Percentiles rank a stretch among this genome's conserved stretches.
phyloP scores from a whole-genome alignment of 2,888 invertebrate species.

The Tribolium freemani region DNA sequence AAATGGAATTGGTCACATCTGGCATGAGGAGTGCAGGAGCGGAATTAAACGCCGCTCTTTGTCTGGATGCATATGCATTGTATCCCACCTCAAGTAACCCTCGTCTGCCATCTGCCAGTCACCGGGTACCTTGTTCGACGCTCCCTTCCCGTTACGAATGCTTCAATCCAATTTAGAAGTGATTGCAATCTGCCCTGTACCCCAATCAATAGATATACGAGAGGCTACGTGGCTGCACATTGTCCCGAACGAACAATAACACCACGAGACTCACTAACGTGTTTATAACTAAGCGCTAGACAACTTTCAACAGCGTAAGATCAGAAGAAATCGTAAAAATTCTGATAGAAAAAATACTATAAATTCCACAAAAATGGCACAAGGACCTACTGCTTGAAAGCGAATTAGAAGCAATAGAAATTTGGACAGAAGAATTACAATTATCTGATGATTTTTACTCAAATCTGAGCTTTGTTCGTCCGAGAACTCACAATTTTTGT shows the following conservation, averaged over 20 bases:
- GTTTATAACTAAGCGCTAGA: slow-evolving; percentile 46
- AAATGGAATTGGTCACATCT: slow-evolving; percentile 69
- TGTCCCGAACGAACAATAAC: slow-evolving; percentile 44
- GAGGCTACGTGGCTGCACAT: slow-evolving; percentile 45
- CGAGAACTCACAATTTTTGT: too few relatives aligned
- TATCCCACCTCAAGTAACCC: slow-evolving; percentile 68
- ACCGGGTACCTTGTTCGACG: slow-evolving; percentile 59
- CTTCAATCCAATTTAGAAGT: slow-evolving; percentile 68
- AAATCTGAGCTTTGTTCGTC: too few relatives aligned
- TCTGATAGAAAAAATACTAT: too few relatives aligned
- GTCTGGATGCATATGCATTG: slow-evolving; percentile 68
- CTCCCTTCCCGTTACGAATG: slow-evolving; percentile 51
- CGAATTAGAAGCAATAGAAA: too few relatives aligned
- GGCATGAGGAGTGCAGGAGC: slow-evolving; percentile 61
- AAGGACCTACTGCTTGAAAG: too few relatives aligned
- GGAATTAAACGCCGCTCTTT: slow-evolving; percentile 64
- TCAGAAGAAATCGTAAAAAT: background rate
- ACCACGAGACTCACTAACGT: slow-evolving; percentile 33
- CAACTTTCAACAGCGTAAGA: background rate
- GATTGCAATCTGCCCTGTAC: slow-evolving; percentile 66
- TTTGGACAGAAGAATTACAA: too few relatives aligned
- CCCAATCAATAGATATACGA: slow-evolving; percentile 60
- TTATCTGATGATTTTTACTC: too few relatives aligned
- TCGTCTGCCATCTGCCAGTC: slow-evolving; percentile 69
- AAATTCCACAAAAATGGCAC: too few relatives aligned